Evolutionary conservation across 2,113 vertebrate genomes (phyloP), one percentile per base, ranked within the genome.

Genomic region (Dipodomys spectabilis): DNA sequence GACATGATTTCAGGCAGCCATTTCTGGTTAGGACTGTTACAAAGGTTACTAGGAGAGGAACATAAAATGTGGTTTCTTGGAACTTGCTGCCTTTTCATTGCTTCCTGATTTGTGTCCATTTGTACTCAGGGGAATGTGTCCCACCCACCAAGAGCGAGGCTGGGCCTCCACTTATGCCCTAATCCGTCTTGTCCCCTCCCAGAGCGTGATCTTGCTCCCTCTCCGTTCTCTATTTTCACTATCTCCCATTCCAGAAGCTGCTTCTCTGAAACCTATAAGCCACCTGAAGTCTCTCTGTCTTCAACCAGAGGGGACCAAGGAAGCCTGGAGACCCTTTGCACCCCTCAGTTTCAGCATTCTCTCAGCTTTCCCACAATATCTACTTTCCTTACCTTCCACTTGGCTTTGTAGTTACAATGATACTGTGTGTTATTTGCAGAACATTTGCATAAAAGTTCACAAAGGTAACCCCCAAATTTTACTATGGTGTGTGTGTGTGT

Each of bases 361-460:
- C 71, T 19, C 44, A 1, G 10, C 8, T 16, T 6, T 12, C 3
- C 25, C 2, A 0, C 28, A 0, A 12, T 13, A 16, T 20, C 11
- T 2, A 2, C 53, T 12, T 1, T 65, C n/a, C 60, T 53, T 13
- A 10, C 18, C 39, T 44, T 23, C 82, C 28, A 3, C 22, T 19
- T 49, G n/a, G 44, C 28, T 53, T 39, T 28, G 28, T 3, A 44
- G 60, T 12, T 27, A 4, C 2, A 7, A 39, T 16, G 45, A 15
- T 1, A 1, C n/a, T 2, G 1, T 4, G 7, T 28, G 30, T 22
- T 27, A 57, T 44, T 7, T 20, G 49, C 0, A 20, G 86, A 88
- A 3, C 6, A 28, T 7, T 28, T 73, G 35, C 39, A 28, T 11
- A 15, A 49, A 82, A 18, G 23, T 5, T 57, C 3, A 1, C 65